phyloP scores from a whole-genome alignment of 2,113 vertebrate genomes.

The Plestiodon gilberti region DNA sequence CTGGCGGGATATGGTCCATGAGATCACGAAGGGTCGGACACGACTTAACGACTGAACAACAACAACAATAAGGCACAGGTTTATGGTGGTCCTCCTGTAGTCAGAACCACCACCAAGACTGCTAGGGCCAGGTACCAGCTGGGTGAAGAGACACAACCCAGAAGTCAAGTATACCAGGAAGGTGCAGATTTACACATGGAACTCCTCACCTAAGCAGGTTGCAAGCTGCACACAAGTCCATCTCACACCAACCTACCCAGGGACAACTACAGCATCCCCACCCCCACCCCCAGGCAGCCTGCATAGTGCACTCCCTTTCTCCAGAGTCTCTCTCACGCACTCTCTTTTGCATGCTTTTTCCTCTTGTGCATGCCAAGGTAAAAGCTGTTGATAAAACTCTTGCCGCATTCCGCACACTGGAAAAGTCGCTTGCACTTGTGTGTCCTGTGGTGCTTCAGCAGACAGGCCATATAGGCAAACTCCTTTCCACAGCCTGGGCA shows the following conservation, averaged over 20 bases:
- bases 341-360: background rate
- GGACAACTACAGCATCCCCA: no score
- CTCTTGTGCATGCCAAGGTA: slow-evolving; percentile 12
- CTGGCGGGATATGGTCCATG: no score
- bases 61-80: background rate
- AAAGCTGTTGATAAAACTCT: background rate
- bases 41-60: no score
- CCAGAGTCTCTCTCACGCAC: background rate
- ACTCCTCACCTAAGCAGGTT: no score
- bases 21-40: no score
- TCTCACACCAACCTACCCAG: no score
- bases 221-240: no score
- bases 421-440: slow-evolving; percentile 28
- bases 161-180: background rate
- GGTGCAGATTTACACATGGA: no score
- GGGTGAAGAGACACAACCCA: background rate
- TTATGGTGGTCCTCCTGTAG: background rate
- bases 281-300: no score
- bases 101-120: background rate
- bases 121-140: no score
- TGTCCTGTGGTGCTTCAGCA: slow-evolving; percentile 15
- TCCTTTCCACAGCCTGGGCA: slow-evolving; percentile 65
- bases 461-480: slow-evolving; percentile 13
- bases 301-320: background rate
- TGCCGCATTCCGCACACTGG: slow-evolving; percentile 29